Percentiles rank a stretch among this genome's conserved stretches.
Evolutionary conservation across 1,140 invertebrate species (phyloP).

Genomic region (Adoxophyes honmai): DNA sequence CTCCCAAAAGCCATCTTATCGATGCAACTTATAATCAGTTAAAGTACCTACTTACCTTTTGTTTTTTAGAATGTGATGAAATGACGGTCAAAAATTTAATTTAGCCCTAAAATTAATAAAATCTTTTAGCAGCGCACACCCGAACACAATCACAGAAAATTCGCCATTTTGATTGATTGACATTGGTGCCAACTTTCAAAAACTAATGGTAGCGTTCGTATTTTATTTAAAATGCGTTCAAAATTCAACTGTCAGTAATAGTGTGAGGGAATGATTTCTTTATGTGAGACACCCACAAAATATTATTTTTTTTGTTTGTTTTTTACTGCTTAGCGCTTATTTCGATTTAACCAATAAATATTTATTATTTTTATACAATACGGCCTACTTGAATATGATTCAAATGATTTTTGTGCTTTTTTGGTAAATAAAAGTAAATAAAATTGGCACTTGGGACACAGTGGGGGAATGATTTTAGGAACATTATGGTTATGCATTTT

Average conservation of each 20-base stretch:
- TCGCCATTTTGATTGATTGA: conserved; percentile 27
- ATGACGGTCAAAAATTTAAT: conserved; percentile 25
- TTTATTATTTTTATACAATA: too few relatives aligned
- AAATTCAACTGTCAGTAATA: conserved; percentile 25
- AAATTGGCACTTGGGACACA: conserved; percentile 26
- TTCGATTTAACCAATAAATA: too few relatives aligned
- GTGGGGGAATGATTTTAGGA: conserved; percentile 24
- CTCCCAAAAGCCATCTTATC: conserved; percentile 23
- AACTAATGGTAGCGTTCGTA: conserved; percentile 25
- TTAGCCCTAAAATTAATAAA: conserved; percentile 19
- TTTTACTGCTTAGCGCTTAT: conserved; percentile 14
- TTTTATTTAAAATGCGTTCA: conserved; percentile 26
- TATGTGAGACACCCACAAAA: conserved; percentile 21
- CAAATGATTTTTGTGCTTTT: too few relatives aligned
- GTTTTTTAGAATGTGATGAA: conserved; percentile 26
- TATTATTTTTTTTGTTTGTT: conserved; percentile 21
- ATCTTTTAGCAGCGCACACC: conserved; percentile 20
- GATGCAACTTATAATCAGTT: conserved; percentile 22
- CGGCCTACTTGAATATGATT: too few relatives aligned
- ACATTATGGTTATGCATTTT: neutral
- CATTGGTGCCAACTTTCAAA: conserved; percentile 24
- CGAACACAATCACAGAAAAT: conserved; percentile 21
- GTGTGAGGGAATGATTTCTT: conserved; percentile 31
- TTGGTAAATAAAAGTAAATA: conserved; percentile 24
- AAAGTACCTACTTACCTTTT: conserved; percentile 22